These are phyloP conservation scores for Muntiacus muntjak DNA, from an alignment of 2,113 vertebrate genomes.

Conservation along the genomic window DNA sequence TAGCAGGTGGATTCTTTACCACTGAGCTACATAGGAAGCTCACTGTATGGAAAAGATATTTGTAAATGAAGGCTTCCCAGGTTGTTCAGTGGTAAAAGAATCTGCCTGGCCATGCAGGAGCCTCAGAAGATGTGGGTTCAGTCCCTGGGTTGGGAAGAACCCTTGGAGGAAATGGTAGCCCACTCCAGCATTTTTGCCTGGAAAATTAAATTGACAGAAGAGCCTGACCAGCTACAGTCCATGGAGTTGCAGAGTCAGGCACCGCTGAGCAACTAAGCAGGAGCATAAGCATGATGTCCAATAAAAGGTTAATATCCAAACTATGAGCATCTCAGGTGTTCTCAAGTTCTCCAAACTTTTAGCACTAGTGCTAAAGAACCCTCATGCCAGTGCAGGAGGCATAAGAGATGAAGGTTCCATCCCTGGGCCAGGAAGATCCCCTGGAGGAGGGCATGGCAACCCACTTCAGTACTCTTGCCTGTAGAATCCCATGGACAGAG, in stretches of 20 bases:
- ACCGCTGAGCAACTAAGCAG: background rate
- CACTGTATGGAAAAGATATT: background rate
- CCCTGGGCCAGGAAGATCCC: background rate
- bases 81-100: background rate
- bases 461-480: background rate
- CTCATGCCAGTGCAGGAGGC: background rate
- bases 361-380: background rate
- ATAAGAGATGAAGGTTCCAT: background rate
- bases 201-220: background rate
- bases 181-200: background rate
- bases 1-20: background rate
- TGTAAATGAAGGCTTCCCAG: background rate
- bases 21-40: background rate
- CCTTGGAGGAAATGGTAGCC: fast-evolving
- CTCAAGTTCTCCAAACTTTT: background rate
- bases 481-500: background rate
- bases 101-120: background rate
- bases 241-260: background rate
- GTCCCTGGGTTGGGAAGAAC: background rate
- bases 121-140: background rate
- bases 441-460: background rate
- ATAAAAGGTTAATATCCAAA: background rate
- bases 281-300: background rate
- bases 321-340: background rate
- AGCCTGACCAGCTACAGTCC: background rate